A percentile compares a stretch with the other conserved stretches of the same genome.
Conservation (phyloP, 2,888 invertebrate species). For the Cloeon dipterum region DNA sequence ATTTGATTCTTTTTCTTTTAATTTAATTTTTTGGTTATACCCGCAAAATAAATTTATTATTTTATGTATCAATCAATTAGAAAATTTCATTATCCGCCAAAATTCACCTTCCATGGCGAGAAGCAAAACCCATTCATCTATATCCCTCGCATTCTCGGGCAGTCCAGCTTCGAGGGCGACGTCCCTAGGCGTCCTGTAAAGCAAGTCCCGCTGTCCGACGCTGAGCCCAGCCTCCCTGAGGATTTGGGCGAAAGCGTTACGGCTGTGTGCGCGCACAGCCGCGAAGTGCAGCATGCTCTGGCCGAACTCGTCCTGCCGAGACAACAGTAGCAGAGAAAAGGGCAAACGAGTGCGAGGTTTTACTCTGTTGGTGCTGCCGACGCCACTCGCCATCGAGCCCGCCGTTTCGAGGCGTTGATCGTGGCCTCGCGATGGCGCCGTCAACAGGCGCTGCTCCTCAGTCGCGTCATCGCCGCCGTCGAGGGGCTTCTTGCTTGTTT, state of each 20-base stretch:
- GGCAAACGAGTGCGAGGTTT: constrained; percentile 15
- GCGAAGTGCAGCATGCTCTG: constrained; percentile 79
- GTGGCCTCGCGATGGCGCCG: constrained; percentile 14
- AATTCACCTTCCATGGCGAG: constrained; percentile 56
- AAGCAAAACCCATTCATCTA: constrained; percentile 57
- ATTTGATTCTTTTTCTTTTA: too few species aligned
- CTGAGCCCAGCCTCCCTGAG: constrained; percentile 59
- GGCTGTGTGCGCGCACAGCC: constrained; percentile 56
- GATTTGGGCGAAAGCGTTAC: constrained; percentile 55
- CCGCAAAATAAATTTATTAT: too few species aligned
- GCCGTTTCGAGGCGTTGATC: neutral
- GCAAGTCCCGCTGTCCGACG: constrained; percentile 58
- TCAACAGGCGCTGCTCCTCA: constrained; percentile 18
- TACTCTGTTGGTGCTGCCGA: constrained; percentile 37
- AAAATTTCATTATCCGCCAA: too few species aligned
- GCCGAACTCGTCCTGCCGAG: constrained; percentile 58
- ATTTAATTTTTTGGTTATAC: too few species aligned
- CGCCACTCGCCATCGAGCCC: constrained; percentile 19
- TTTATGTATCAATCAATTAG: too few species aligned
- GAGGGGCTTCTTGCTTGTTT: constrained; percentile 11
- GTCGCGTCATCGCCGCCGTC: constrained; percentile 4
- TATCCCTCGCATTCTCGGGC: constrained; percentile 53
- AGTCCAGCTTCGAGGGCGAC: constrained; percentile 60
- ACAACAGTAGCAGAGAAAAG: constrained; percentile 11
- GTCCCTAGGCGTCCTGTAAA: constrained; percentile 72